These are phyloP conservation scores for Ianthella basta DNA, from an alignment of 37 sponge, comb jelly and placozoan species.

Conservation along the genomic window DNA sequence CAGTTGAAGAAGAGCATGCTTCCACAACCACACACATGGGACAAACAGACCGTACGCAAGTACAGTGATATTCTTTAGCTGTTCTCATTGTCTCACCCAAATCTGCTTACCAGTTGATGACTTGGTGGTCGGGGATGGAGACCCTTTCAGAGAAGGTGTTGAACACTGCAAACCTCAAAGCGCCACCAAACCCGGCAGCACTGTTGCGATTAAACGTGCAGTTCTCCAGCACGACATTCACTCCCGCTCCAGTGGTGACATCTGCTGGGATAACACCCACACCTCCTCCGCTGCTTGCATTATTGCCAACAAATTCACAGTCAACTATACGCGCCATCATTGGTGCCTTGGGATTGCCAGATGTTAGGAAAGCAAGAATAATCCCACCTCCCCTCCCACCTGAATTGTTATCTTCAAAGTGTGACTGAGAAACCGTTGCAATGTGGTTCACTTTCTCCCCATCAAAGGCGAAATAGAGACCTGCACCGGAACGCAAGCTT, in stretches of 20 bases:
- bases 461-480: background rate
- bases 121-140: background rate
- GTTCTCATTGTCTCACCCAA: too few relatives aligned
- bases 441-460: background rate
- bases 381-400: background rate
- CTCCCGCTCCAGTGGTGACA: background rate
- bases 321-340: background rate
- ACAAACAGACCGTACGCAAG: too few relatives aligned
- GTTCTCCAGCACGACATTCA: background rate
- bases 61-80: too few relatives aligned
- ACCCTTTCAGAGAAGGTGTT: conserved; percentile 10
- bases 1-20: too few relatives aligned
- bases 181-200: conserved; percentile 28
- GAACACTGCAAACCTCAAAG: conserved; percentile 12
- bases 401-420: background rate
- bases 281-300: conserved; percentile 2
- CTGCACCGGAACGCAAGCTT: background rate
- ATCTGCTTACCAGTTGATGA: conserved; percentile 6
- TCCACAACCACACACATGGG: too few relatives aligned
- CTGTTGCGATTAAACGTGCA: background rate
- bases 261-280: background rate
- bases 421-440: background rate
- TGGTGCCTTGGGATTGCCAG: background rate
- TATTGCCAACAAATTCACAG: background rate
- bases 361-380: background rate